Base-by-base conservation (phyloP, 2,113 vertebrate species). In the Anguilla japonica region DNA sequence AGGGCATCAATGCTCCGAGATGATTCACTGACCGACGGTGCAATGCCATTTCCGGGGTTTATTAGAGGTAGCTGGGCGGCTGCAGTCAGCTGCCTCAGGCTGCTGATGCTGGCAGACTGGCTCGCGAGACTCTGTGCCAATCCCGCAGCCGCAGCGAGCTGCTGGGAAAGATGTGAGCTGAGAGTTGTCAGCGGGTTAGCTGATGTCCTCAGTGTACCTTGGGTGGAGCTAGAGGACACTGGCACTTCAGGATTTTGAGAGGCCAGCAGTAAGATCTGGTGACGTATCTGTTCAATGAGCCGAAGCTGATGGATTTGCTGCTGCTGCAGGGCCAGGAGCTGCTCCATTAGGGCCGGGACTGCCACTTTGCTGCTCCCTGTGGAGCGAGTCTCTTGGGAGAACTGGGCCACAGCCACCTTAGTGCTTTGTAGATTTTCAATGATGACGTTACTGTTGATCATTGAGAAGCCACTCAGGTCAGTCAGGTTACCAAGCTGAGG, bases 261-360 rank as follows among this genome's bases (percentile, higher is more conserved):
- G 53, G 97, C 96, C 95, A 97, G 92, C 93, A 97, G 87, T 85
- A 97, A 90, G 91, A 97, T 96, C 93, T 97, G 97, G 96, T 97
- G 96, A 87, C 96, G 95, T 81, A 97, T 97, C 93, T 97, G 96
- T 86, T 97, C 96, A 71, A 97, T 97, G 84, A 97, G 93, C 84
- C 97, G 97, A 91, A 97, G 92, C 95, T 97, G 97, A 89, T 97
- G 97, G 88, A 97, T 95, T 91, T 97, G 97, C 86, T 97, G 97
- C 89, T 97, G 95, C 88, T 97, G 97, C 86, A 97, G 89, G 0
- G 95, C 95, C 84, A 97, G 78, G 39, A 97, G 95, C 91, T 97
- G 97, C 86, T 97, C 97, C 96, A 97, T 96, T 60, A 97, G 95
- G 83, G 96, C 95, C 0, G 96, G 96, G 84, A 97, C 90, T 5